These are phyloP conservation scores for Agrotis segetum DNA, from an alignment of 2,888 invertebrate genomes.

Conservation along the genomic window DNA sequence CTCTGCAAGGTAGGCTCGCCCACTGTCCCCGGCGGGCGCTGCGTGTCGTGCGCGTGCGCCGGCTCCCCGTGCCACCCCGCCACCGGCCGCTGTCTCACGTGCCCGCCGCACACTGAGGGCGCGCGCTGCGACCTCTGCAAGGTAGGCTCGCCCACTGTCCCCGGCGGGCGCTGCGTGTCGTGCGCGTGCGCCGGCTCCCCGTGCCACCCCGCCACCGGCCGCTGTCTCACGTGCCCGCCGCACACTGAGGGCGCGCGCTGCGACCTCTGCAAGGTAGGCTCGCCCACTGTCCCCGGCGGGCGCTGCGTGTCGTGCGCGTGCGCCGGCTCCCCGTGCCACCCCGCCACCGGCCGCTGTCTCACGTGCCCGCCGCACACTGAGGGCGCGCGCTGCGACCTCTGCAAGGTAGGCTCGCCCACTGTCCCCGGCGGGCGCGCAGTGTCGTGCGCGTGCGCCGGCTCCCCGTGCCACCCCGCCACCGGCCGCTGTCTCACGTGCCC, in stretches of 20 bases:
- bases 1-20: conserved; percentile 83
- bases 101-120: conserved; percentile 73
- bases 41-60: too few relatives aligned
- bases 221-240: too few relatives aligned
- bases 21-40: too few relatives aligned
- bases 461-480: neutral
- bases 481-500: too few relatives aligned
- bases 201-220: neutral
- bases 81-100: neutral
- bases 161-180: too few relatives aligned
- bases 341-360: neutral
- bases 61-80: neutral
- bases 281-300: too few relatives aligned
- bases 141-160: too few relatives aligned
- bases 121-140: conserved; percentile 91
- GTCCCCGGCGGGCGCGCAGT: conserved; percentile 93
- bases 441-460: conserved; percentile 90
- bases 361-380: too few relatives aligned
- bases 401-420: conserved; percentile 90
- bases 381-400: too few relatives aligned
- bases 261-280: conserved; percentile 75
- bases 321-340: too few relatives aligned
- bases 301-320: too few relatives aligned
- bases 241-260: conserved; percentile 91
- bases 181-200: too few relatives aligned